These are phyloP conservation scores for Drosophila eohydei DNA, from an alignment of 2,888 invertebrate species.

Conservation along the genomic window DNA sequence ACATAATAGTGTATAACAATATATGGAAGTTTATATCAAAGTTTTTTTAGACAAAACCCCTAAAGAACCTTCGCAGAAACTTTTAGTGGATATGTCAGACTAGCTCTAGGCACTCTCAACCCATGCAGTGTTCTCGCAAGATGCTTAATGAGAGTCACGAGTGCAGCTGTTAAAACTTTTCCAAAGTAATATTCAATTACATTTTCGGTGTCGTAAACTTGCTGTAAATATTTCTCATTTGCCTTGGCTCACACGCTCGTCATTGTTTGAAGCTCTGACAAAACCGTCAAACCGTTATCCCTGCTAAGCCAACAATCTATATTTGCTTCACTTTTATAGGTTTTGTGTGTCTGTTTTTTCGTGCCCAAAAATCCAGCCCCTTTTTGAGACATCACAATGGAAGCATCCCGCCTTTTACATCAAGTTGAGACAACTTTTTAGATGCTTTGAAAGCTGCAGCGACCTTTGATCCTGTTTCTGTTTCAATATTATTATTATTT, in stretches of 20 bases:
- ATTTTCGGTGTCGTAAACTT: slow-evolving; percentile 11
- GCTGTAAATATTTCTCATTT: slow-evolving; percentile 36
- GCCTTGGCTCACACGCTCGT: slow-evolving; percentile 45
- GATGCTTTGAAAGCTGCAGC: slow-evolving; percentile 69
- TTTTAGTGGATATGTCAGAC: neutral
- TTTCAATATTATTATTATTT: slow-evolving; percentile 15
- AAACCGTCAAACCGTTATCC: slow-evolving; percentile 50
- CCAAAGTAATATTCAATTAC: neutral
- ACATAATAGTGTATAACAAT: neutral
- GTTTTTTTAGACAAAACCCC: neutral
- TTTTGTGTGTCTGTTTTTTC: slow-evolving; percentile 20
- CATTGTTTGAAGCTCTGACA: slow-evolving; percentile 32
- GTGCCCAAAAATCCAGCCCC: slow-evolving; percentile 40
- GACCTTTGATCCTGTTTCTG: slow-evolving; percentile 64
- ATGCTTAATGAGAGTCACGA: neutral
- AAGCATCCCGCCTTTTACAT: slow-evolving; percentile 67
- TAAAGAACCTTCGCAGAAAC: neutral
- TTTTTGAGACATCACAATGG: slow-evolving; percentile 57
- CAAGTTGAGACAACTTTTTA: slow-evolving; percentile 66
- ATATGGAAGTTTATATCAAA: neutral
- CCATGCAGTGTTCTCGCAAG: too few species aligned
- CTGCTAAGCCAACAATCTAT: slow-evolving; percentile 55
- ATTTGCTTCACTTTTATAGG: slow-evolving; percentile 49
- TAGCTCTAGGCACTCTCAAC: neutral
- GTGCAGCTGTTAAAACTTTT: slow-evolving; percentile 2